These are phyloP conservation scores for Hippoglossus hippoglossus DNA, from an alignment of 2,797 vertebrate genomes.

Conservation along the genomic window DNA sequence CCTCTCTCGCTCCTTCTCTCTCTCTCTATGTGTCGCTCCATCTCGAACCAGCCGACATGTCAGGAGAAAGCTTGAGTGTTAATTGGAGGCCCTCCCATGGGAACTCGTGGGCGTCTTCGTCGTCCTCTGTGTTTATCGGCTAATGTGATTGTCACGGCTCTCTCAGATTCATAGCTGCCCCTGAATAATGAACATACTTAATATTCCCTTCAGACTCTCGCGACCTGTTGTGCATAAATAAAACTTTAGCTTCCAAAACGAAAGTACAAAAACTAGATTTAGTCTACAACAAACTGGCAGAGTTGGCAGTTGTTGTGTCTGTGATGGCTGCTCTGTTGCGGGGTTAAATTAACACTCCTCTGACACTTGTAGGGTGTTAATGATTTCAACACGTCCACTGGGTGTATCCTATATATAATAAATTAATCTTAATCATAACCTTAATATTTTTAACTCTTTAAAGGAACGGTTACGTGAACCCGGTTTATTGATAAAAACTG, in stretches of 20 bases:
- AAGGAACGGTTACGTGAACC: no score
- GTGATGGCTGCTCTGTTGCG: conserved; percentile 5
- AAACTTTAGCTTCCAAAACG: conserved; percentile 25
- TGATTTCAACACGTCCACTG: conserved; percentile 4
- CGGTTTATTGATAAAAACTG: no score
- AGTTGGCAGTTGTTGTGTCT: conserved; percentile 8
- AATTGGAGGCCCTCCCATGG: conserved; percentile 74
- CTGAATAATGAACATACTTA: conserved; percentile 66
- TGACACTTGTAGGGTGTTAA: conserved; percentile 19
- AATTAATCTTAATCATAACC: no score
- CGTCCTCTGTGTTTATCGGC: conserved; percentile 69
- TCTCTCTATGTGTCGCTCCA: conserved; percentile 16
- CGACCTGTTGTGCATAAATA: conserved; percentile 59
- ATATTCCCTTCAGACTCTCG: conserved; percentile 62
- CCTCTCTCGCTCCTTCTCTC: no score
- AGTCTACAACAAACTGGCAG: no score
- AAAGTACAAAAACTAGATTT: not conserved
- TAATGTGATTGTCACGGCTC: conserved; percentile 72
- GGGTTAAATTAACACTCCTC: not conserved
- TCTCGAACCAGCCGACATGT: not conserved
- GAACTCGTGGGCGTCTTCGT: conserved; percentile 63
- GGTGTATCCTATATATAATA: not conserved
- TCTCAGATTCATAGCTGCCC: conserved; percentile 54
- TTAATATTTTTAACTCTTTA: no score
- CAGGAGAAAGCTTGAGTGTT: conserved; percentile 69